Conservation (phyloP, 2,113 vertebrate species). For the Callorhinus ursinus region DNA sequence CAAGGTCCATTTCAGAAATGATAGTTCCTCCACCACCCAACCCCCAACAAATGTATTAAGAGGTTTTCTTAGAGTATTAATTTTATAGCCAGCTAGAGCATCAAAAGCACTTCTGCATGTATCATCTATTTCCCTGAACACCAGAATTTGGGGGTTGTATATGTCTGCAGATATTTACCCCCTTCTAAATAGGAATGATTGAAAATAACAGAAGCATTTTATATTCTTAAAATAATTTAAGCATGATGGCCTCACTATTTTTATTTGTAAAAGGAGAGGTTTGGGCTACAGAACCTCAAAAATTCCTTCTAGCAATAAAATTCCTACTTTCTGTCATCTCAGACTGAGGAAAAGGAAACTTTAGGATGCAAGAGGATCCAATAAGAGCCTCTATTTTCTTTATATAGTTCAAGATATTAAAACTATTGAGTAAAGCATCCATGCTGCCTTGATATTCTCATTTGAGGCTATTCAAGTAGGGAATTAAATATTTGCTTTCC, state of each 20-base stretch:
- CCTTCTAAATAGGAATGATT: neutral
- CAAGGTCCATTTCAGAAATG: neutral
- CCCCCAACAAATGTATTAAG: neutral
- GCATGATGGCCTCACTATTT: neutral
- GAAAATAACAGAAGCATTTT: neutral
- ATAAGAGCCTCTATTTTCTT: neutral
- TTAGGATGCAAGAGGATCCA: neutral
- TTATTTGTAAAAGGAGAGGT: neutral
- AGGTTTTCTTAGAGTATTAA: neutral
- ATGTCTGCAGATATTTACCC: neutral
- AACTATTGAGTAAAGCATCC: neutral
- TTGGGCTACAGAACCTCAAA: neutral
- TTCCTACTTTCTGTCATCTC: neutral
- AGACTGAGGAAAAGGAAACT: neutral
- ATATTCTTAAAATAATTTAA: neutral
- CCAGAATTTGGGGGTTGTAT: neutral
- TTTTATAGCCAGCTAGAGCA: neutral
- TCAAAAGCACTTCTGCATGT: neutral
- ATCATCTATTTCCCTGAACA: neutral
- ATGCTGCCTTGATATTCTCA: neutral
- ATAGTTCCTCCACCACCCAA: neutral
- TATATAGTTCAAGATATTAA: neutral
- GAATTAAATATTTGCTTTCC: neutral
- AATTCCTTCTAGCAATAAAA: neutral
- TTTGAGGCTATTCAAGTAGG: neutral